Evolutionary conservation across 2,113 vertebrate species (phyloP).

Genomic region (Cavia porcellus): DNA sequence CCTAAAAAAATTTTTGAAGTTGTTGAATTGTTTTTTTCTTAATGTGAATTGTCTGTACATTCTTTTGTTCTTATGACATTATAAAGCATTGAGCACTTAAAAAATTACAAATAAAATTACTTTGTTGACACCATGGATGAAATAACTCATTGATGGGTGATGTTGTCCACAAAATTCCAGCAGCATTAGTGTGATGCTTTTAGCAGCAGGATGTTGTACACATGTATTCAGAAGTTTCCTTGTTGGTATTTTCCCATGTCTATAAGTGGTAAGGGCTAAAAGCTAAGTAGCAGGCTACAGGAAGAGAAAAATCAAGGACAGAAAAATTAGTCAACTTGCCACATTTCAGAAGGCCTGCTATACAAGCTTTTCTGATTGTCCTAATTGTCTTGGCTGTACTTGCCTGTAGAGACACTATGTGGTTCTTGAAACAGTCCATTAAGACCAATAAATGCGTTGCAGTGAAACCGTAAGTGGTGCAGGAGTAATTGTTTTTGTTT

Average conservation of each 20-base stretch:
- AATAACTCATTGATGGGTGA: neutral
- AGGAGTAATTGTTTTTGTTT: neutral
- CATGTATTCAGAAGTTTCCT: neutral
- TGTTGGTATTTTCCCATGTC: neutral
- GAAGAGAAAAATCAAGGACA: neutral
- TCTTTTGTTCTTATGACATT: neutral
- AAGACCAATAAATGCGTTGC: neutral
- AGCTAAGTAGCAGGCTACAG: neutral
- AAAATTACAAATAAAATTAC: neutral
- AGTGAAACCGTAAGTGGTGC: neutral
- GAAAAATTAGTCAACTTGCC: neutral
- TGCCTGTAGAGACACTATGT: neutral
- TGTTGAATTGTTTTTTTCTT: slow-evolving; percentile 51
- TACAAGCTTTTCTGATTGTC: neutral
- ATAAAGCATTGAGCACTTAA: neutral
- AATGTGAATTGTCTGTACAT: neutral
- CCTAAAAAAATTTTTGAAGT: neutral
- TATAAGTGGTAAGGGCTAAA: neutral
- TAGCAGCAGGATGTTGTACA: neutral
- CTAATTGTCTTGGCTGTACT: neutral
- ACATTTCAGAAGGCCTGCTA: neutral
- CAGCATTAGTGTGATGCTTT: neutral
- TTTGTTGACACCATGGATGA: neutral
- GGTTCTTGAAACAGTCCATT: neutral
- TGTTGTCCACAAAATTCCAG: neutral